These are phyloP conservation scores for Heliconius charithonia DNA, from an alignment of 2,888 invertebrate genomes.

Conservation along the genomic window DNA sequence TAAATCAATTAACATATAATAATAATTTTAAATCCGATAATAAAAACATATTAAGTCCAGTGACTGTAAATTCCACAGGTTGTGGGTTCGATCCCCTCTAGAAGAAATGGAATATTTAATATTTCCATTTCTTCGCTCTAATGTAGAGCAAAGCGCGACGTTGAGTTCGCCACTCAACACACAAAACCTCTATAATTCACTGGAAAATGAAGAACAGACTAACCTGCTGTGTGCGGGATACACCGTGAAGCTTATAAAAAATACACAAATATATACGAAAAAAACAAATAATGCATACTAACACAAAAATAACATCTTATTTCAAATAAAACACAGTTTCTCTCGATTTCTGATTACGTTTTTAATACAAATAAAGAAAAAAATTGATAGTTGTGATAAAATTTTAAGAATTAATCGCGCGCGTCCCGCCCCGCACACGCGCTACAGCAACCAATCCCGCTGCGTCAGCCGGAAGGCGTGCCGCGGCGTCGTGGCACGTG, in stretches of 20 bases:
- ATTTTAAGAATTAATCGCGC: slow-evolving; percentile 56
- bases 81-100: too few relatives aligned
- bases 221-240: too few relatives aligned
- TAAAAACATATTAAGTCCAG: background rate
- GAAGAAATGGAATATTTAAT: too few relatives aligned
- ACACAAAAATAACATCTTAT: background rate
- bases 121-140: too few relatives aligned
- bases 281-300: background rate
- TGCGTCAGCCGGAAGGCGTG: slow-evolving; percentile 56
- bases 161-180: too few relatives aligned
- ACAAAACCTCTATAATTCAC: too few relatives aligned
- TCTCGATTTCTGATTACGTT: slow-evolving; percentile 15
- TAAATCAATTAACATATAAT: background rate
- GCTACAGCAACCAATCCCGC: slow-evolving; percentile 60
- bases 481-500: slow-evolving; percentile 50
- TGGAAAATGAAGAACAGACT: too few relatives aligned
- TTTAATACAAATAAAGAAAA: slow-evolving; percentile 28
- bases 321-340: background rate
- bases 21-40: background rate
- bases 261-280: too few relatives aligned
- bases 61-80: too few relatives aligned
- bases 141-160: too few relatives aligned
- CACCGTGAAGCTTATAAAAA: too few relatives aligned
- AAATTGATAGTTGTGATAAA: slow-evolving; percentile 22
- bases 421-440: slow-evolving; percentile 57